Base-by-base conservation (phyloP, 2,797 vertebrate genomes). In the Coccyzus lansbergi region DNA sequence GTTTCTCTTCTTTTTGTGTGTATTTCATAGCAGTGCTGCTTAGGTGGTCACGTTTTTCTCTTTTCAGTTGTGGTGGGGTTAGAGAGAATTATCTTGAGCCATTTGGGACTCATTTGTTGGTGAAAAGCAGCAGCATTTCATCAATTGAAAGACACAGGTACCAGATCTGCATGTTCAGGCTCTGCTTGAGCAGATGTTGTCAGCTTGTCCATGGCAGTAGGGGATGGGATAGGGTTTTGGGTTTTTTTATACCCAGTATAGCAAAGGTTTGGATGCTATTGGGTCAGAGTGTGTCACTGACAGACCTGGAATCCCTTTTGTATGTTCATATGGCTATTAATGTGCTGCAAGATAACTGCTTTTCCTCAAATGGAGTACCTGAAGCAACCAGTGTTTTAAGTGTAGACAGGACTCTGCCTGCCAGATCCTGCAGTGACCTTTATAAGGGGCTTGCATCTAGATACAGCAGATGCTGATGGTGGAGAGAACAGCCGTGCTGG, bases 111-210 rank as follows among this genome's bases (percentile, higher is more conserved):
- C 18, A 21, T 46, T 72, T 2, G 18, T 16, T 42, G 69, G 34
- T 59, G 51, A 58, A 46, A 82, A 63, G 68, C 48, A 62, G 42
- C 36, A 33, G 78, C 58, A 60, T 75, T 74, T 53, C 21, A 6
- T 36, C 1, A 1, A 5, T 14, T 38, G 53, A 33, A n/a, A n/a
- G 18, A 33, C 63, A 15, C 0, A 1, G 15, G 8, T 69, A 31
- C 49, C 67, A 70, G 40, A 58, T 63, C 21, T 38, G 20, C 10
- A 0, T 44, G 29, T 48, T 48, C 5, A 3, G 29, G 25, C 29
- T 89, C 49, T 83, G 33, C 52, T 56, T 34, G 15, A 69, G 53
- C 15, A 81, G 49, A 10, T n/a, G 7, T 49, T 56, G 26, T 2
- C 59, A 52, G 49, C 21, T 44, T 82, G 58, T 26, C 28, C 40